These are phyloP conservation scores for Chondrilla cf. caribensis DNA, from an alignment of 37 sponge, comb jelly and placozoan genomes.

Conservation along the genomic window DNA sequence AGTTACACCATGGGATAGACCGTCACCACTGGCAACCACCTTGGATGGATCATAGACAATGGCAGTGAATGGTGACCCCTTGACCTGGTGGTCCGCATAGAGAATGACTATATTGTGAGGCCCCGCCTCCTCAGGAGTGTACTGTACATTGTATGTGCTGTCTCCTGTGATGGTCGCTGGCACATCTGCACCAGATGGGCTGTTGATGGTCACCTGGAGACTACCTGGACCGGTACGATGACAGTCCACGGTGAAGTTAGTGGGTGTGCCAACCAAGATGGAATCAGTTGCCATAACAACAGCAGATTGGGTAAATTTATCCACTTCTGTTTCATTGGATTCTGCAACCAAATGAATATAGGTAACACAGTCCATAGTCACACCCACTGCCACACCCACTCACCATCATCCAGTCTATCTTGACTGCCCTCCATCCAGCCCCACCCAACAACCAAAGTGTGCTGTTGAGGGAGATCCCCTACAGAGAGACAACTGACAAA, in stretches of 20 bases:
- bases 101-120: constrained; percentile 3
- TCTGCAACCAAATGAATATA: too few relatives aligned
- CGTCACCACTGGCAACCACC: constrained; percentile 40
- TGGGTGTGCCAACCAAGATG: constrained; percentile 16
- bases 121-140: constrained; percentile 24
- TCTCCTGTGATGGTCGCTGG: background rate
- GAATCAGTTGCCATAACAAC: too few relatives aligned
- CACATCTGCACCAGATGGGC: constrained; percentile 11
- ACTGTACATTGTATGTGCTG: background rate
- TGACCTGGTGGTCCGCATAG: constrained; percentile 37
- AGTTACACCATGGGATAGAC: constrained; percentile 42
- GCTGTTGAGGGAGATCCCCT: too few relatives aligned
- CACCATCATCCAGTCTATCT: too few relatives aligned
- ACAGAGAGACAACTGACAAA: too few relatives aligned
- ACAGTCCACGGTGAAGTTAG: constrained; percentile 8
- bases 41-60: constrained; percentile 10
- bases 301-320: too few relatives aligned
- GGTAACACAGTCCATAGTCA: too few relatives aligned
- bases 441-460: too few relatives aligned
- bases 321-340: too few relatives aligned
- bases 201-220: background rate
- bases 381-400: too few relatives aligned
- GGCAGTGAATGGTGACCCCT: constrained; percentile 50
- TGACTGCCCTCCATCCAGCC: too few relatives aligned
- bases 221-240: constrained; percentile 11